These are phyloP conservation scores for Oceanites oceanicus DNA, from an alignment of 2,113 vertebrate species.

Conservation along the genomic window DNA sequence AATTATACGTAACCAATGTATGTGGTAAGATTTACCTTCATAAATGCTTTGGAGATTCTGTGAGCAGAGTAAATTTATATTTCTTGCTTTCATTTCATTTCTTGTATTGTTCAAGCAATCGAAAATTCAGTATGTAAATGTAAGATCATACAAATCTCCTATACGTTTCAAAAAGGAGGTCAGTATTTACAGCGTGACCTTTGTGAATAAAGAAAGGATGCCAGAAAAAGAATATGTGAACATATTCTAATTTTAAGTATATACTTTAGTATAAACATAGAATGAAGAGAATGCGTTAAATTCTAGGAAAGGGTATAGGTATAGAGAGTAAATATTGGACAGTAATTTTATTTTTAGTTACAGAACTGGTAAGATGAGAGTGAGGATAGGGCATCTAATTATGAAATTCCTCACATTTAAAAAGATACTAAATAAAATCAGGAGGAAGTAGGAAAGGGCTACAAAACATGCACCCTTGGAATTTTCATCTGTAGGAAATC, in stretches of 20 bases:
- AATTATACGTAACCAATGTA: neutral
- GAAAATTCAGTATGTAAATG: neutral
- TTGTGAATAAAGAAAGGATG: neutral
- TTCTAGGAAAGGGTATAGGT: neutral
- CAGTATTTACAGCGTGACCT: neutral
- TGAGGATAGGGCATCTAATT: neutral
- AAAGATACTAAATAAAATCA: neutral
- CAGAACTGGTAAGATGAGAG: neutral
- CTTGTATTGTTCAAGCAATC: neutral
- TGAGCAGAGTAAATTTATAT: neutral
- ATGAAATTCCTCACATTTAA: neutral
- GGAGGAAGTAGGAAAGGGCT: neutral
- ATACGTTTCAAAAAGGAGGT: neutral
- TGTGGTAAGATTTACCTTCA: neutral
- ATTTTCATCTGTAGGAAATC: neutral
- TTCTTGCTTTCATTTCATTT: neutral
- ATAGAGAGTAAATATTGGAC: neutral
- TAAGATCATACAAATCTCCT: neutral
- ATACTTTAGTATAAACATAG: neutral
- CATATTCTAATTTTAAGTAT: neutral
- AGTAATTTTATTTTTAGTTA: neutral
- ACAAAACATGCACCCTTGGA: neutral
- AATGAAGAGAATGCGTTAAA: neutral
- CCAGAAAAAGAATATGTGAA: neutral
- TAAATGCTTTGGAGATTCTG: neutral